Base-by-base conservation (phyloP, 2,888 invertebrate species). In the Phengaris arion region DNA sequence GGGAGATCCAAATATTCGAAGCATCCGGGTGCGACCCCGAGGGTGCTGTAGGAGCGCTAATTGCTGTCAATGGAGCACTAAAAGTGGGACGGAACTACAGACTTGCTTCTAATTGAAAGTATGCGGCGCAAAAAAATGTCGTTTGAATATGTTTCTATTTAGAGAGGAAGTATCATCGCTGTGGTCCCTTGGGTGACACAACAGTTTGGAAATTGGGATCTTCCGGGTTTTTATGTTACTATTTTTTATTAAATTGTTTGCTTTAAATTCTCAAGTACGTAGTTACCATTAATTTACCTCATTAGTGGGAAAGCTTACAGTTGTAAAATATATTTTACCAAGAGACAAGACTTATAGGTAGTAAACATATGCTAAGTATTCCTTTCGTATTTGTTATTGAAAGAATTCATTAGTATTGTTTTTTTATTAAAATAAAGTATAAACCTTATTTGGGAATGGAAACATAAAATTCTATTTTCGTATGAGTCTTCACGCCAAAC, bases 121-220 rank as follows among this genome's bases (percentile, higher is more conserved):
- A 75, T 75, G 75, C 73, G 74, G 69, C 68, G 74, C 75, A 85
- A 87, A 87, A 22, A 86, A 80, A 77, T 59, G 22, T 77, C 77
- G 82, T 81, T 81, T 80, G 78, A 80, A 90, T 84, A 83, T 91
- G 91, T 84, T 87, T 82, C 84, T 87, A 86, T 85, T 92, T 91
- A 86, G 86, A 87, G 89, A 88, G 84, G 81, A 79, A 79, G 79
- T 77, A 54, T 22, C 54, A 22, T 64, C 64, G 64, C 64, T 64
- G 12, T 54, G 52, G 72, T 72, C 72, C 72, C 72, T 54, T 72
- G 72, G 52, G 72, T 76, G 74, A 77, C 76, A 64, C 64, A 52
- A 52, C 52, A 6, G 64, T 13, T 59, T 35, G 13, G 64, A 35
- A 45, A 64, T 64, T 68, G 73, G 74, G 57, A 73, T 48, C 52